Base-by-base conservation (phyloP, 2,888 invertebrate genomes). In the Troides aeacus region DNA sequence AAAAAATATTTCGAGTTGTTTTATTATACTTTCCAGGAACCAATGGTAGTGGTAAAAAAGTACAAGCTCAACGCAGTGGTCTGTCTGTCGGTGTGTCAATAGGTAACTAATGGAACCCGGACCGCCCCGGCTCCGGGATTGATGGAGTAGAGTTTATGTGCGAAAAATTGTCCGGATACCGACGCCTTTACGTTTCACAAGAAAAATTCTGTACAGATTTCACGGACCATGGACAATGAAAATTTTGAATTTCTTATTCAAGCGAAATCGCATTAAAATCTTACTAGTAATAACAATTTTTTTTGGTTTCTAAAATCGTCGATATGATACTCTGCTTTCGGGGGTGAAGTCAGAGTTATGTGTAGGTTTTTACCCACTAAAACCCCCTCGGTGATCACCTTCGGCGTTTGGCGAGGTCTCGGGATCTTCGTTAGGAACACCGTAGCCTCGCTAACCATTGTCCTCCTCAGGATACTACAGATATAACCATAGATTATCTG, bases 11-110 rank as follows among this genome's bases (percentile, higher is more conserved):
- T 6, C 6, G 6, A 3, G 18, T n/a, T 6, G n/a, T 5, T 53
- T 46, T 18, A 53, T n/a, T 15, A 23, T 65, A n/a, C 21, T 21
- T 58, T 68, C 69, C 71, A 65, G 68, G 59, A 56, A 70, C 61
- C 36, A 53, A 46, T 78, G 73, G 83, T 86, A 83, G 76, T 66
- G 75, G 70, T 64, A 53, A 70, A 66, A 75, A 73, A 78, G 77
- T 81, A 81, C 83, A 81, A 81, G 80, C 78, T 78, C 84, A 84
- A 84, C 85, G 85, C 82, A 84, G 81, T 80, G 85, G 86, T 86
- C 85, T 86, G 85, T 86, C 88, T 86, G 85, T 85, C 84, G 77
- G 81, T 84, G 78, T 84, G 89, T 88, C 89, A 86, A 85, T 88
- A 85, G 84, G 84, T 88, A 85, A 89, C 86, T 88, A 89, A 89